Evolutionary conservation across 2,888 invertebrate genomes (phyloP).

Genomic region (Himalopsyche anomala): DNA sequence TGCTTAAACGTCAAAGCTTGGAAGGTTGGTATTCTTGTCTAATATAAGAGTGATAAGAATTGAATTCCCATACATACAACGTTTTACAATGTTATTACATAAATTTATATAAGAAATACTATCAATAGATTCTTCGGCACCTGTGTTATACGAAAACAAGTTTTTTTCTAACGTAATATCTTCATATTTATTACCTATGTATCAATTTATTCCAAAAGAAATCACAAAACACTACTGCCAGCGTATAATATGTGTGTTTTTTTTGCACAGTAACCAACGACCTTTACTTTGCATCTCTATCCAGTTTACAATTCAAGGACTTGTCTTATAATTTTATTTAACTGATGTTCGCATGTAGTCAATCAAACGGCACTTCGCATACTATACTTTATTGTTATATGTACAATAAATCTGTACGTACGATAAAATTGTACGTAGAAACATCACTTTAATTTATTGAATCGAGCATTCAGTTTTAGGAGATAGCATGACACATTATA

Average conservation of each 20-base stretch:
- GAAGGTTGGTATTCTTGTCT: too few species aligned
- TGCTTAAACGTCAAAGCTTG: too few species aligned
- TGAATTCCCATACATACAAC: too few species aligned
- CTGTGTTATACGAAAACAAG: not conserved
- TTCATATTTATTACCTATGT: not conserved
- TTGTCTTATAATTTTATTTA: not conserved
- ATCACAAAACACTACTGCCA: not conserved
- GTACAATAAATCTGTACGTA: not conserved
- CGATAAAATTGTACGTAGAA: too few species aligned
- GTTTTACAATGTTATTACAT: too few species aligned
- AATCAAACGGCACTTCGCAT: not conserved
- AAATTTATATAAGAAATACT: too few species aligned
- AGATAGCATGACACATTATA: too few species aligned
- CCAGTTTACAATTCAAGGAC: slow-evolving; percentile 21
- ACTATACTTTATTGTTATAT: not conserved
- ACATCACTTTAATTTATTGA: too few species aligned
- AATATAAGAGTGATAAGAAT: too few species aligned
- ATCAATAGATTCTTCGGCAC: too few species aligned
- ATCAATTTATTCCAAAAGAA: not conserved
- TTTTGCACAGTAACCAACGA: slow-evolving; percentile 12
- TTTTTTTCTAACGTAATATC: not conserved
- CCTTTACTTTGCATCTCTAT: slow-evolving; percentile 26
- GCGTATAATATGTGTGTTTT: not conserved
- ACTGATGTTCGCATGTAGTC: not conserved
- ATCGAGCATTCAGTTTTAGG: too few species aligned